A percentile compares a stretch with the other conserved stretches of the same genome.
phyloP scores from a whole-genome alignment of 2,797 vertebrate genomes.

The Carduelis carduelis region DNA sequence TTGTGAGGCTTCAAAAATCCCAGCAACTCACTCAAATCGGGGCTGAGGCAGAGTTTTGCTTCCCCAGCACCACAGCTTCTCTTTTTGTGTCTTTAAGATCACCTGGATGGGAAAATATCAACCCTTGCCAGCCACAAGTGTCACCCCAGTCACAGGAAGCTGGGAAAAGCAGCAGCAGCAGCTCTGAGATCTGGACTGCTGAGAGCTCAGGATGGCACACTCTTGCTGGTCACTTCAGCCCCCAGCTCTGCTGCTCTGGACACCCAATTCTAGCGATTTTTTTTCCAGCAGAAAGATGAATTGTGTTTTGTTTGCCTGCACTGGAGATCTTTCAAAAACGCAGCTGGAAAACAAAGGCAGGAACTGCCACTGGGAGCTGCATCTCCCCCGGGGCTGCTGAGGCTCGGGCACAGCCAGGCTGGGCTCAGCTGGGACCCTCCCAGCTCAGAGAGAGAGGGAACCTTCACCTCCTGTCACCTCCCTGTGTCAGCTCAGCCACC shows the following conservation, averaged over 20 bases:
- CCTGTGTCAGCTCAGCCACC: background rate
- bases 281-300: background rate
- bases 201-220: background rate
- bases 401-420: background rate
- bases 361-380: background rate
- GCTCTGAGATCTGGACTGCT: background rate
- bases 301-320: background rate
- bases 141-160: background rate
- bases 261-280: background rate
- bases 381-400: background rate
- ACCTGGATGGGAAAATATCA: background rate
- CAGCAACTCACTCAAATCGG: background rate
- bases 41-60: background rate
- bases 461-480: background rate
- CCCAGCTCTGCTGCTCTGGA: background rate
- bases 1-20: background rate
- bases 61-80: background rate
- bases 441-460: background rate
- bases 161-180: background rate
- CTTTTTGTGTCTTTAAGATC: background rate
- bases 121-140: background rate
- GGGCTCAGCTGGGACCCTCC: background rate
- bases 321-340: background rate
- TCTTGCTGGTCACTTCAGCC: background rate
- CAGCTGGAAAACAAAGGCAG: background rate